phyloP scores from a whole-genome alignment of 2,888 invertebrate genomes.

The Andrena dorsata region DNA sequence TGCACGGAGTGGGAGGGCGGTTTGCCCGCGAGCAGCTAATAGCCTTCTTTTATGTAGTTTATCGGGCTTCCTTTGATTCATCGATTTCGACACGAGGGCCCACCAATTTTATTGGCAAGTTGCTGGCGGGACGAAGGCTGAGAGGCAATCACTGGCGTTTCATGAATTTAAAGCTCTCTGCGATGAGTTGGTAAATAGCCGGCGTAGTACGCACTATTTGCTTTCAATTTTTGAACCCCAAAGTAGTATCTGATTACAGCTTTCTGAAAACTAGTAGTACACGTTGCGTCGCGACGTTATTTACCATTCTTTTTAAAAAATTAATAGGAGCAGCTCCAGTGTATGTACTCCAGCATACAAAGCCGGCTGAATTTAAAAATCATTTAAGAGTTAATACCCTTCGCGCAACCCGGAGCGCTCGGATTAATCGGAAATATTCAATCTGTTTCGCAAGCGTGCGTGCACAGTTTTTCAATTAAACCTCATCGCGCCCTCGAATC shows the following conservation, averaged over 20 bases:
- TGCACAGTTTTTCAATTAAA: background rate
- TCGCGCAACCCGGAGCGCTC: background rate
- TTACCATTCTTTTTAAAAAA: too few relatives aligned
- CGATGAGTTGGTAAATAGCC: too few relatives aligned
- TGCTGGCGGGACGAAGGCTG: background rate
- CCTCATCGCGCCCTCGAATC: background rate
- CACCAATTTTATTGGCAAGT: background rate
- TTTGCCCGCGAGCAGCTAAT: background rate
- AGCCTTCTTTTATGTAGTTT: background rate
- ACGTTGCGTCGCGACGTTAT: too few relatives aligned
- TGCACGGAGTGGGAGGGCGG: background rate
- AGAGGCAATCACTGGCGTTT: too few relatives aligned
- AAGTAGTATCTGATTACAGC: too few relatives aligned
- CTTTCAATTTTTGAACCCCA: too few relatives aligned
- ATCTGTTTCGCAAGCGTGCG: slow-evolving; percentile 12
- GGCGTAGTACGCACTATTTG: too few relatives aligned
- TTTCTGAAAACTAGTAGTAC: too few relatives aligned
- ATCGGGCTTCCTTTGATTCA: slow-evolving; percentile 1
- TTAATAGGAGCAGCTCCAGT: too few relatives aligned
- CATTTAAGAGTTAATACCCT: background rate
- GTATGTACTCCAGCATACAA: background rate
- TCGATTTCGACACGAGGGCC: background rate
- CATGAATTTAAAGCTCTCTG: too few relatives aligned
- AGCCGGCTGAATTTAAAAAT: slow-evolving; percentile 13
- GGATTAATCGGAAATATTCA: slow-evolving; percentile 1